These are phyloP conservation scores for Myotis brandtii DNA, from an alignment of 2,113 vertebrate species.

Conservation along the genomic window DNA sequence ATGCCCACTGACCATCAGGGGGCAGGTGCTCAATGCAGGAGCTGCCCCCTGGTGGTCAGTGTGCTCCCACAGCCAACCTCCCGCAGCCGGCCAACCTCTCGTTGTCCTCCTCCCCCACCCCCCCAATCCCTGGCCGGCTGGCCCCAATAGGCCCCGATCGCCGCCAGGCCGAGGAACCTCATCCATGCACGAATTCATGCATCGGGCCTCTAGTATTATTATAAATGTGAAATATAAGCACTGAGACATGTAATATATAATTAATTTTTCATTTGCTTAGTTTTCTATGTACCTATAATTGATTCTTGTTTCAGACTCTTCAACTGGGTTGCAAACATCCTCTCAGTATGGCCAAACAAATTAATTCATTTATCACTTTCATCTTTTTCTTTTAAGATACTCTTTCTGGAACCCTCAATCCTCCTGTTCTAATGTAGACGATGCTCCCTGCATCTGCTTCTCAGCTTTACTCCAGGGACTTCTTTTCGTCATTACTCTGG, in stretches of 20 bases:
- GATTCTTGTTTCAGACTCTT: neutral
- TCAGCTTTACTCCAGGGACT: neutral
- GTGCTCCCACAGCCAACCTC: no score
- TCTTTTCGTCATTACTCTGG: neutral
- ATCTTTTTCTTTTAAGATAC: neutral
- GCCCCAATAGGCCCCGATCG: no score
- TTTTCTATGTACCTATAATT: neutral
- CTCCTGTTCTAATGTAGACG: neutral
- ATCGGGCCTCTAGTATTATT: no score
- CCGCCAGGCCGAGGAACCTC: no score
- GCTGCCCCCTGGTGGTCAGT: no score
- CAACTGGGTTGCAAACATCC: neutral
- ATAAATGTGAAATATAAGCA: neutral
- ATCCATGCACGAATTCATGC: no score
- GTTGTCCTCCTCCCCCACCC: no score
- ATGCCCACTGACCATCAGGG: no score
- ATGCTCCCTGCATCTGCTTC: neutral
- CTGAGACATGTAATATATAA: neutral
- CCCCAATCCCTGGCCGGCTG: no score
- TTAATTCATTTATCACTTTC: neutral
- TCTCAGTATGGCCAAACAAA: neutral
- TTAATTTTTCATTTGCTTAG: neutral
- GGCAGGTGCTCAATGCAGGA: no score
- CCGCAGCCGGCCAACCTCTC: accelerated
- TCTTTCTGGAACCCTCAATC: neutral